A percentile compares a stretch with the other conserved stretches of the same genome.
Evolutionary conservation across 2,888 invertebrate species (phyloP).

Genomic region (Argyra leucocephala): DNA sequence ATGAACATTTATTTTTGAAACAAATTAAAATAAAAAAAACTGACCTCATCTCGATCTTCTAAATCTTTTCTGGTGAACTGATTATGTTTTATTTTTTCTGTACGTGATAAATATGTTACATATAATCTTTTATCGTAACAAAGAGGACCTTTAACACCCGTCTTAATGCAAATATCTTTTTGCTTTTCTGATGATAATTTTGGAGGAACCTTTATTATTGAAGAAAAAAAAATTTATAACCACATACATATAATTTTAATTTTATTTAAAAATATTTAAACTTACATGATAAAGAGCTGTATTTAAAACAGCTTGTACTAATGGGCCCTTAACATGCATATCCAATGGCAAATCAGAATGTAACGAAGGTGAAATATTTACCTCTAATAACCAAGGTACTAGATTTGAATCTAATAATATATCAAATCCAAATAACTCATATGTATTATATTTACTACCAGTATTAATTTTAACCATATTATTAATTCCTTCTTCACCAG

Average conservation of each 20-base stretch:
- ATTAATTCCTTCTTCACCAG: conserved; percentile 70
- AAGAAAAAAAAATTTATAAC: background rate
- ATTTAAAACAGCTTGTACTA: conserved; percentile 83
- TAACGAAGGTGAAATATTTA: conserved; percentile 83
- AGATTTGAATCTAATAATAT: conserved; percentile 82
- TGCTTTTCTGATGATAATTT: conserved; percentile 39
- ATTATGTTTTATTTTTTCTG: conserved; percentile 53
- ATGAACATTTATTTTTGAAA: background rate
- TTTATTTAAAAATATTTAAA: too few species aligned
- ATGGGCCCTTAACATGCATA: conserved; percentile 83
- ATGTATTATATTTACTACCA: conserved; percentile 75
- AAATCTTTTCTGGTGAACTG: conserved; percentile 38
- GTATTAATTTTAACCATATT: conserved; percentile 64
- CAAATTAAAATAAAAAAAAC: background rate
- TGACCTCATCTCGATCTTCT: conserved; percentile 37
- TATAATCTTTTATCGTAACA: conserved; percentile 63
- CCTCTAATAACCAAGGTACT: conserved; percentile 93
- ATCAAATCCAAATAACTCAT: conserved; percentile 93
- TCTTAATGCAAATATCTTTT: conserved; percentile 33
- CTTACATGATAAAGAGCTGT: conserved; percentile 85
- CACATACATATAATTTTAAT: background rate
- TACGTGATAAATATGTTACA: conserved; percentile 56
- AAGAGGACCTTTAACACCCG: conserved; percentile 46
- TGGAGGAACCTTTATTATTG: conserved; percentile 39
- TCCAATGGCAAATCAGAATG: conserved; percentile 83